A percentile compares a stretch with the other conserved stretches of the same genome.
phyloP scores from a whole-genome alignment of 2,888 invertebrate species.

The Scaptomyza tumidula region DNA sequence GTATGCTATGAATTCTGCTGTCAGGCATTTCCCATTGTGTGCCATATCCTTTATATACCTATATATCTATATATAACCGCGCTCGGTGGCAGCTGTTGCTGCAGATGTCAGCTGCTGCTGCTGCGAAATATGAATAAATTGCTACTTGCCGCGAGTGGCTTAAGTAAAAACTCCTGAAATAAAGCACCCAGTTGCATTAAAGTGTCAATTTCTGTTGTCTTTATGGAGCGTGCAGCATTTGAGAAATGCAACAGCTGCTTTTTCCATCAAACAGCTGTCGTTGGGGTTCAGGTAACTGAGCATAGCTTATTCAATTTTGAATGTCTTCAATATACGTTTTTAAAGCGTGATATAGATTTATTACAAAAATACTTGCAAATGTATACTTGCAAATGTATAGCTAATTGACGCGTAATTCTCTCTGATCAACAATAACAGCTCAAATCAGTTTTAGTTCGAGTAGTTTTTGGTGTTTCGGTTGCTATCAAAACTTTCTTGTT shows the following conservation, averaged over 20 bases:
- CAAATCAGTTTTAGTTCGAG: conserved; percentile 6
- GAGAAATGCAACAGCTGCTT: too few species aligned
- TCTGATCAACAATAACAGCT: conserved; percentile 18
- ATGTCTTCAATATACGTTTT: conserved; percentile 9
- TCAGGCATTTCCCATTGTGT: conserved; percentile 20
- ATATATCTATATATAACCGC: neutral
- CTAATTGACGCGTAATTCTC: conserved; percentile 26
- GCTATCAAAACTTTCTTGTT: neutral
- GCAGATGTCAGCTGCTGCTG: conserved; percentile 28
- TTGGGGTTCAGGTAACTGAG: conserved; percentile 3
- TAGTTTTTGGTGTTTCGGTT: neutral
- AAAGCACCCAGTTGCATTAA: conserved; percentile 37
- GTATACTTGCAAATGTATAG: too few species aligned
- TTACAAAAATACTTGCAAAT: conserved; percentile 20
- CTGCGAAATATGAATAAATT: conserved; percentile 67
- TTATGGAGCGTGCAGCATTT: neutral
- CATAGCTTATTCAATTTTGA: conserved; percentile 30
- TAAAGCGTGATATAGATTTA: conserved; percentile 20
- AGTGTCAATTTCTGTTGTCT: conserved; percentile 32
- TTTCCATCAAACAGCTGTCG: neutral
- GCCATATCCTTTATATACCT: neutral
- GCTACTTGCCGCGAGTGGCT: conserved; percentile 20
- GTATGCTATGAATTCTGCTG: conserved; percentile 44
- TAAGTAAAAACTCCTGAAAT: conserved; percentile 18
- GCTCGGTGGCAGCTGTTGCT: conserved; percentile 11